These are phyloP conservation scores for Brenthis ino DNA, from an alignment of 2,888 invertebrate species.

Conservation along the genomic window DNA sequence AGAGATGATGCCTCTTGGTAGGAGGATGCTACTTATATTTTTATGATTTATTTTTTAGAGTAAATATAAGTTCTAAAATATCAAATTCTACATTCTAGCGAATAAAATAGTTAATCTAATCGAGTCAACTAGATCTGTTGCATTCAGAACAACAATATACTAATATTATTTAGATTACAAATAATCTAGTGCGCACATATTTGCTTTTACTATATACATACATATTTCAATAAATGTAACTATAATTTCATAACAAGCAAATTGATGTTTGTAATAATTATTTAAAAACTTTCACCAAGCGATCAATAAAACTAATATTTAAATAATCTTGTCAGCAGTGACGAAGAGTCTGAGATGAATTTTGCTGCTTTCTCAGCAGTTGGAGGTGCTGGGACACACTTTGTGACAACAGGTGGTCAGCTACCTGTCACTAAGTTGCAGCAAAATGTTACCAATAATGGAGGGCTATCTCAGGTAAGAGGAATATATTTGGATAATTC, in stretches of 20 bases:
- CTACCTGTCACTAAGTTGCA: conserved; percentile 86
- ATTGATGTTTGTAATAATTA: not conserved
- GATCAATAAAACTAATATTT: not conserved
- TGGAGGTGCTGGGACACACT: conserved; percentile 79
- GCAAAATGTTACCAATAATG: conserved; percentile 84
- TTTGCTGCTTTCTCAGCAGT: conserved; percentile 86
- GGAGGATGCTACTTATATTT: conserved; percentile 43
- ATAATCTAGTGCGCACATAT: no score
- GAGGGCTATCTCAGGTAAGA: conserved; percentile 79
- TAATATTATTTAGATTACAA: no score
- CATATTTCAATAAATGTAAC: no score
- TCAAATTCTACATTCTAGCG: not conserved
- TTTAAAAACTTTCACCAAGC: not conserved
- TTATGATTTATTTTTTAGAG: not conserved
- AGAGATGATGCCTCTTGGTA: conserved; percentile 77
- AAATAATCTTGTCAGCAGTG: conserved; percentile 52
- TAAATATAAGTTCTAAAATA: not conserved
- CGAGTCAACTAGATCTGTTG: no score
- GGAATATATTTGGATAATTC: not conserved
- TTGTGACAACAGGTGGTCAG: conserved; percentile 74
- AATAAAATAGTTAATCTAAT: no score
- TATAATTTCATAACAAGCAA: no score
- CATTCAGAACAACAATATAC: no score
- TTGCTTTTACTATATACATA: no score
- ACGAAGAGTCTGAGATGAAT: conserved; percentile 85